Evolutionary conservation across 2,113 vertebrate genomes (phyloP).

Genomic region (Kryptolebias marmoratus): DNA sequence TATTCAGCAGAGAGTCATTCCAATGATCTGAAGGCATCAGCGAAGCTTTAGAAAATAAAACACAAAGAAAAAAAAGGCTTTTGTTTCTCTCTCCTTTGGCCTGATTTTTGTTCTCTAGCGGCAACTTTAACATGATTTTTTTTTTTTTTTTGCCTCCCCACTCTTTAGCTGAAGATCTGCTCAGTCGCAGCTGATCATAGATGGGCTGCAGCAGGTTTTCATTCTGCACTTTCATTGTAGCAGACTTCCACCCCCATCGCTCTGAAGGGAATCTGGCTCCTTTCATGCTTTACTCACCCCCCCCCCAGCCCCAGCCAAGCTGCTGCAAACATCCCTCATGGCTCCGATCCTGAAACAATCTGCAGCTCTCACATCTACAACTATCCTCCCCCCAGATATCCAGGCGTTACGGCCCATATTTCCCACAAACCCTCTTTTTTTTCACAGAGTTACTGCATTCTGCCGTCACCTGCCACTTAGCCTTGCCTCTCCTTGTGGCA

Average conservation of each 20-base stretch:
- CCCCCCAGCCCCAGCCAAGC: slow-evolving; percentile 15
- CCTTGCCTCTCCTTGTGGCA: slow-evolving; percentile 53
- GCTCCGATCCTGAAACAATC: slow-evolving; percentile 61
- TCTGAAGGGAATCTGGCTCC: slow-evolving; percentile 46
- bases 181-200: neutral
- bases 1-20: slow-evolving; percentile 32
- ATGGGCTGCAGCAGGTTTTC: slow-evolving; percentile 39
- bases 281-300: slow-evolving; percentile 67
- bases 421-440: slow-evolving; percentile 13
- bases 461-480: slow-evolving; percentile 66
- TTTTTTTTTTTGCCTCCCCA: neutral
- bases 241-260: slow-evolving; percentile 5
- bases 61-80: neutral
- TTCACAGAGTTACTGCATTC: slow-evolving; percentile 47
- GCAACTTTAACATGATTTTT: neutral
- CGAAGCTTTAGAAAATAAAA: slow-evolving; percentile 16
- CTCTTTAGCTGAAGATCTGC: neutral
- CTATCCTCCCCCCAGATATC: neutral
- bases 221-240: slow-evolving; percentile 36
- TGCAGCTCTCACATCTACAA: slow-evolving; percentile 50
- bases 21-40: slow-evolving; percentile 29
- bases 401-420: slow-evolving; percentile 11
- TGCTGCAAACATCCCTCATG: slow-evolving; percentile 65
- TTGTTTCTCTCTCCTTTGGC: neutral
- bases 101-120: slow-evolving; percentile 18